Base-by-base conservation (phyloP, 2,888 invertebrate species). In the Horisme vitalbata region DNA sequence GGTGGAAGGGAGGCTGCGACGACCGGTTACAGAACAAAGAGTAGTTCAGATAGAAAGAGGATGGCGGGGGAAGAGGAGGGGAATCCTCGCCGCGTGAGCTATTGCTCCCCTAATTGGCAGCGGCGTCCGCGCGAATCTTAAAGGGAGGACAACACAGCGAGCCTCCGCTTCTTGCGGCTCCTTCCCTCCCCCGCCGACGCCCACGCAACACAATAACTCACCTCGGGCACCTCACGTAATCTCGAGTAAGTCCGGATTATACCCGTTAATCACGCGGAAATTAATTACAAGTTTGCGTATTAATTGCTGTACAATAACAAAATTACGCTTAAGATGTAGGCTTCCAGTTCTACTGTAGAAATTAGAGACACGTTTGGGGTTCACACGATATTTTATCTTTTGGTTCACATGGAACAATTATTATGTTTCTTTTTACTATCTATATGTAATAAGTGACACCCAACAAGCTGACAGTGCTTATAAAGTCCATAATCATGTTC, bases 121-220 rank as follows among this genome's bases (percentile, higher is more conserved):
- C 82, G 90, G 89, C 90, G 88, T 87, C 83, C 89, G 88, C 89
- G 84, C 88, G 89, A 91, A 85, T 90, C 90, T 90, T 90, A 83
- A 85, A 83, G 85, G 85, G 85, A 89, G 86, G 85, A 86, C 83
- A 83, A 75, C 77, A 78, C 73, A 76, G 73, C 86, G 69, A 77
- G 74, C 74, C 77, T 81, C 79, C 86, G 80, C 84, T 71, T 79
- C 81, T 83, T 80, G 78, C 59, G 77, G 77, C 74, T 69, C 75
- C 72, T 68, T 71, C 36, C 37, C 34, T 38, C 49, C 51, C 59
- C 63, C 57, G 62, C 67, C 71, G 20, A 33, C 70, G 64, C 72
- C 82, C 75, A 69, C 72, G 76, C 75, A 73, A 77, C 77, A 79
- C 79, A 79, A 88, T 86, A 87, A 83, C 79, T 85, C 81, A 83